Evolutionary conservation across 2,888 invertebrate genomes (phyloP), one percentile per base, ranked within the genome.

Genomic region (Argyresthia albistria): DNA sequence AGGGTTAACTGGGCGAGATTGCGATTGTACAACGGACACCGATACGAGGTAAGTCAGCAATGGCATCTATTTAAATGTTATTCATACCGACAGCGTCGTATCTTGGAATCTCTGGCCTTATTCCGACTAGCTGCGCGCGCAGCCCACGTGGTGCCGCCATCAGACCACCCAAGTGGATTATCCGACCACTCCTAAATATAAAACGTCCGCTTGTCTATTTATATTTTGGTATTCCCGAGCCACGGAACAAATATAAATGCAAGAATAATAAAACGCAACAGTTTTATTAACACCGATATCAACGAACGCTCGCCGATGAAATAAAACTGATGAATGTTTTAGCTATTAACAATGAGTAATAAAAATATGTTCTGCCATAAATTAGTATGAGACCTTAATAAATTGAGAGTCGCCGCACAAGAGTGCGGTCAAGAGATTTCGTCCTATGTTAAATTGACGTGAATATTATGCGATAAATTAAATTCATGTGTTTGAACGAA

Each of bases 41-140:
- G 82, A 80, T 80, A 67, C 73, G 59, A 63, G 80, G 81, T 81
- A 78, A 77, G 73, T 68, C 60, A 57, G 60, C 54, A 59, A 69
- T 76, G 73, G 71, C 80, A 80, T 83, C 81, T 80, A 80, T 82
- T 84, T 77, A 74, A 78, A 75, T 80, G 78, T 76, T 75, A 76
- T 70, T 74, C 70, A 71, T 81, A 75, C 81, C 76, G 42, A 42
- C 43, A 56, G 63, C 68, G 69, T 67, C 69, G 74, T 80, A 79
- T 81, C 83, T 62, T 74, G 78, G 74, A 79, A 80, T 83, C 81
- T 81, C 82, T 36, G 70, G 70, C 75, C 80, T 75, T 79, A 80
- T 80, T 76, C 73, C 66, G 76, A 74, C 71, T 63, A 66, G 69
- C 70, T 61, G 63, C 59, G 59, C 56, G 53, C 47, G 53, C 69